phyloP scores from a whole-genome alignment of 92 coral and sea anemone species.

The Bergia sp. region DNA sequence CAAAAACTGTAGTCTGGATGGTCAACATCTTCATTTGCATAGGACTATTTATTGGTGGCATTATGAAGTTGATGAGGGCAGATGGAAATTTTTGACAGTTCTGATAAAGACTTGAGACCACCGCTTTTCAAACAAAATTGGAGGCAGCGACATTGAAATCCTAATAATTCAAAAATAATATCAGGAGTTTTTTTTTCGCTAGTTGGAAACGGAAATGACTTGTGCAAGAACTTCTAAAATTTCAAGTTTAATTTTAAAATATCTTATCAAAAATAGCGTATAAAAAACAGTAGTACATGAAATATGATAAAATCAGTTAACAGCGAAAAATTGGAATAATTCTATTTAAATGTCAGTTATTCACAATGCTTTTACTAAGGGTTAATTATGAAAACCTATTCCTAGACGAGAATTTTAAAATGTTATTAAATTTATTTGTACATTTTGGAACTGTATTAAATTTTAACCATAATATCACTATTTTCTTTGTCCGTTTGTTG shows the following conservation, averaged over 20 bases:
- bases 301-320: no score
- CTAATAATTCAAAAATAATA: background rate
- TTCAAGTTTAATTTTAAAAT: no score
- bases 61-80: background rate
- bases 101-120: background rate
- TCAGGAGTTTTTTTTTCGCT: background rate
- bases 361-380: background rate
- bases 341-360: background rate
- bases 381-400: background rate
- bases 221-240: background rate
- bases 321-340: background rate
- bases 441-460: background rate
- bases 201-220: background rate
- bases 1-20: background rate
- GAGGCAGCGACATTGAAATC: background rate
- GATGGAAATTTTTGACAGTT: conserved; percentile 17
- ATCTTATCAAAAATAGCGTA: background rate
- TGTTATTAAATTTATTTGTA: background rate
- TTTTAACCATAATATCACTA: background rate
- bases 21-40: background rate
- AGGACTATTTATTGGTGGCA: background rate
- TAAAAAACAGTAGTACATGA: background rate
- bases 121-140: background rate
- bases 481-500: background rate
- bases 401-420: background rate